These are phyloP conservation scores for Eudasyphora cyanicolor DNA, from an alignment of 2,888 invertebrate species.

Conservation along the genomic window DNA sequence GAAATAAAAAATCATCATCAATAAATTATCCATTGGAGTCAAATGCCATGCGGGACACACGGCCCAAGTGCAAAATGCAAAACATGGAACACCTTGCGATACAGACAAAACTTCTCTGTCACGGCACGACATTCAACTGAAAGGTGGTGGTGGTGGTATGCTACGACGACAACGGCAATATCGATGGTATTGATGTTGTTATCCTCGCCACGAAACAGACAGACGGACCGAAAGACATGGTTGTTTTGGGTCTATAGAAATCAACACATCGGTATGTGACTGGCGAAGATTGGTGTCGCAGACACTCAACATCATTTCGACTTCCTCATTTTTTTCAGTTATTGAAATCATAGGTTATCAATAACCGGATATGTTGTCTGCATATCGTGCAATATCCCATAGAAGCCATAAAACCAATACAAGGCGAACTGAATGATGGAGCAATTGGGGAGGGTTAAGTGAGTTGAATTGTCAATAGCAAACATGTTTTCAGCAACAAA, in stretches of 20 bases:
- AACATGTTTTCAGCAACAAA: no score
- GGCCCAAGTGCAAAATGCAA: constrained; percentile 9
- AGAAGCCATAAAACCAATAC: neutral
- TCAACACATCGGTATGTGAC: constrained; percentile 51
- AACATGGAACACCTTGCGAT: neutral
- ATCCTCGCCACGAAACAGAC: neutral
- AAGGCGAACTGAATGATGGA: neutral
- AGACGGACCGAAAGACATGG: no score
- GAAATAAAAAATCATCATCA: neutral
- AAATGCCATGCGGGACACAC: neutral
- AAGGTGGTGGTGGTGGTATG: no score
- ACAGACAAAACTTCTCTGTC: constrained; percentile 1
- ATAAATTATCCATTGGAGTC: constrained; percentile 35
- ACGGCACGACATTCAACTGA: neutral
- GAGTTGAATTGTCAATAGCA: neutral
- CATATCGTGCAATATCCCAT: constrained; percentile 31
- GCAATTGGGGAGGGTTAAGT: neutral
- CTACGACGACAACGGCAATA: constrained; percentile 11
- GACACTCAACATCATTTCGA: constrained; percentile 21
- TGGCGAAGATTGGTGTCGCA: constrained; percentile 41
- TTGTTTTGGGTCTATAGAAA: constrained; percentile 35
- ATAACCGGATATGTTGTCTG: constrained; percentile 59
- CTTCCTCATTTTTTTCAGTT: neutral
- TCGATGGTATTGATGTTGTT: neutral
- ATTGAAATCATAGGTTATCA: constrained; percentile 44